Evolutionary conservation across 2,888 invertebrate genomes (phyloP).

Genomic region (Charanyca ferruginea): DNA sequence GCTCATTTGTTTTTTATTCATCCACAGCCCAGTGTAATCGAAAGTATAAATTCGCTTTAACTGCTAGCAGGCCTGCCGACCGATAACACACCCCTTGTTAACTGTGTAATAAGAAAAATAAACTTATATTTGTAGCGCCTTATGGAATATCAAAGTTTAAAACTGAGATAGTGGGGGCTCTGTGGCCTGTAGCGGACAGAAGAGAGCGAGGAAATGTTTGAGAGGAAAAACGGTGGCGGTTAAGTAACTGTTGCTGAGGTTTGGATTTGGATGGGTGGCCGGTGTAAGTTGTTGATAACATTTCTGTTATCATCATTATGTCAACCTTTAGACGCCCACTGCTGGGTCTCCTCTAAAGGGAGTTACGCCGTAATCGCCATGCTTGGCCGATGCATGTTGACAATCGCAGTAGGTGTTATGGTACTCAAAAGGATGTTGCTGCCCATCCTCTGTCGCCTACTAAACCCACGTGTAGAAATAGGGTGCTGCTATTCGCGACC

Average conservation of each 20-base stretch:
- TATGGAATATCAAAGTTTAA: slow-evolving; percentile 85
- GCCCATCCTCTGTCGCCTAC: too few relatives aligned
- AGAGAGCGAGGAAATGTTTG: neutral
- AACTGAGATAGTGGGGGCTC: slow-evolving; percentile 64
- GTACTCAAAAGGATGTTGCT: too few relatives aligned
- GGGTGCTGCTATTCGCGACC: too few relatives aligned
- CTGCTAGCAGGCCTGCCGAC: slow-evolving; percentile 82
- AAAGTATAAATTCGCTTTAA: slow-evolving; percentile 90
- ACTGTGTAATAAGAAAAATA: slow-evolving; percentile 89
- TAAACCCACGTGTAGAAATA: too few relatives aligned
- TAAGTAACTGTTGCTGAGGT: slow-evolving; percentile 1
- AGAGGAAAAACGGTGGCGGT: neutral
- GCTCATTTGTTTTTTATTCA: slow-evolving; percentile 91
- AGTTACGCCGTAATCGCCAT: too few relatives aligned
- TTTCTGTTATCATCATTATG: too few relatives aligned
- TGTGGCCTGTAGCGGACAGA: slow-evolving; percentile 4
- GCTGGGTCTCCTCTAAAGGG: too few relatives aligned
- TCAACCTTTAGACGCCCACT: too few relatives aligned
- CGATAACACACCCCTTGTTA: slow-evolving; percentile 87
- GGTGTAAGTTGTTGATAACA: neutral
- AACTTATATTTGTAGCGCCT: slow-evolving; percentile 83
- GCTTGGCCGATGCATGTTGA: too few relatives aligned
- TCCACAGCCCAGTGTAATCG: slow-evolving; percentile 87
- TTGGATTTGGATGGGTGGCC: slow-evolving; percentile 25
- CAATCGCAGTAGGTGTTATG: too few relatives aligned